Evolutionary conservation across 1,140 invertebrate species (phyloP), one percentile per base, ranked within the genome.

Genomic region (Ridgeia piscesae): DNA sequence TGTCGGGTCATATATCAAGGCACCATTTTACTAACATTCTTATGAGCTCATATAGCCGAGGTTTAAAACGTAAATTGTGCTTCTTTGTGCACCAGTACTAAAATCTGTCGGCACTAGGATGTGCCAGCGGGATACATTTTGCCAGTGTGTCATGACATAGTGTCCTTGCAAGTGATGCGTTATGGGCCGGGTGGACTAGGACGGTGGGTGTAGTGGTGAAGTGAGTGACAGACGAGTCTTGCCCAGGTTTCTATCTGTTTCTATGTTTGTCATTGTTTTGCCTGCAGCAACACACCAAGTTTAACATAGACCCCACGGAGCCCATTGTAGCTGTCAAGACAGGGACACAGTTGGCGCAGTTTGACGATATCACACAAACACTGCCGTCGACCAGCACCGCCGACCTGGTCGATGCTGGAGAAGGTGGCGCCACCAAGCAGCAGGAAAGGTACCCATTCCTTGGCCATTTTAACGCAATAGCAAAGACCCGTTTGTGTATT

Each of bases 211-310:
- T 11, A 42, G 42, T 11, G 11, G 42, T 42, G 42, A 42, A 42
- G 11, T 42, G 4, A 42, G 42, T 42, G 11, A 42, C 42, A 42
- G 42, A 6, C 11, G 42, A 42, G 27, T 77, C 11, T 0, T 77
- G 17, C 58, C 27, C 58, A 14, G 17, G 2, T 77, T 77, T 77
- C 58, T 77, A 77, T 77, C 11, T 77, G 2, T 77, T 77, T 31
- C 27, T 27, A 77, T 77, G 17, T 17, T 27, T 77, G 58, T 77
- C 17, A 21, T 77, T 21, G 11, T 77, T 77, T 27, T 77, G 11
- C 27, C 2, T 21, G 91, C 94, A 96, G 96, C 95, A 95, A 94
- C 94, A 96, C 92, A 95, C 95, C 77, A 94, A 94, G 92, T 96
- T 96, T 94, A 94, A 95, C 88, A 94, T 96, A 48, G 95, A 96